Conservation (phyloP, 2,797 vertebrate species). For the Nannoperca obscura region DNA sequence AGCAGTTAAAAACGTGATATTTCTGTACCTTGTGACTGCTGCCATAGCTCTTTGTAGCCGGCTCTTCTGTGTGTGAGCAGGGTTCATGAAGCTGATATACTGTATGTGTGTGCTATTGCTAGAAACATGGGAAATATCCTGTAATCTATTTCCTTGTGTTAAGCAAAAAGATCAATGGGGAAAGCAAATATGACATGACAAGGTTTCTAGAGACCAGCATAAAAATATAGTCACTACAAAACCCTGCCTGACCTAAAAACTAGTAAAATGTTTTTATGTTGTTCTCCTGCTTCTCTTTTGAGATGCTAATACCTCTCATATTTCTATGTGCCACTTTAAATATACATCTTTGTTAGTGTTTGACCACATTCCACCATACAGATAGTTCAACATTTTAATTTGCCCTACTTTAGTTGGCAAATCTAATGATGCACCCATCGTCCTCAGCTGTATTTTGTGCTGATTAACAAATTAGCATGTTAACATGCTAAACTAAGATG, state of each 20-base stretch:
- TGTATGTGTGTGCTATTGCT: neutral
- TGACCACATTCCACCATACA: neutral
- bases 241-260: neutral
- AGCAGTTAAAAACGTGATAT: constrained; percentile 1
- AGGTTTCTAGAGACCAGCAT: neutral
- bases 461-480: neutral
- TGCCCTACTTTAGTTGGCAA: neutral
- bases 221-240: neutral
- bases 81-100: neutral
- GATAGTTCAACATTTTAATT: neutral
- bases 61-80: neutral
- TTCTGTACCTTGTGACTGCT: constrained; percentile 5
- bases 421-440: neutral
- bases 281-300: neutral
- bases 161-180: neutral
- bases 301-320: neutral
- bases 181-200: neutral
- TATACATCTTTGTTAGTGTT: neutral
- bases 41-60: neutral
- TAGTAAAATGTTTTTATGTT: neutral
- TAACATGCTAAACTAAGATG: too few relatives aligned
- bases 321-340: neutral
- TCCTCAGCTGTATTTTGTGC: too few relatives aligned
- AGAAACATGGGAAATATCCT: constrained; percentile 2
- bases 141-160: neutral